Evolutionary conservation across 2,888 invertebrate genomes (phyloP), one percentile per base, ranked within the genome.

Genomic region (Cremastinae sp.): DNA sequence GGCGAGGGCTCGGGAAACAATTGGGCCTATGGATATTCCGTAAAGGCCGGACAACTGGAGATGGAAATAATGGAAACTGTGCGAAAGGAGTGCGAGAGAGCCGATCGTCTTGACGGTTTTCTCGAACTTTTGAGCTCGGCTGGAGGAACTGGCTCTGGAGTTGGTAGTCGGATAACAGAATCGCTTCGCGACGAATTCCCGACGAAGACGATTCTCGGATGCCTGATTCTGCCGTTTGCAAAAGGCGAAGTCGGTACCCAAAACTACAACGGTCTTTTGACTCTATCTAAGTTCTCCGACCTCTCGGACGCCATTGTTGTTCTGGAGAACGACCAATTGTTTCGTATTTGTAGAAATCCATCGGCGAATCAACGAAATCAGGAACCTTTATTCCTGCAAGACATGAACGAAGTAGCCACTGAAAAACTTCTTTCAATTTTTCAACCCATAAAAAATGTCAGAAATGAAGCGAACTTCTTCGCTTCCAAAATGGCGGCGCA

Each of bases 131-230:
- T 91, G 16, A 90, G 91, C 81, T 90, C 91, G 18, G 90, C 91
- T 9, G 92, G 92, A 49, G 92, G 92, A 10, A 92, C 92, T 1
- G 92, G 92, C 14, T 91, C 92, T 9, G 92, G 92, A 3, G 88
- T 91, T 20, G 91, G 91, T 3, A 91, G 91, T 80, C 87, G 82
- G 78, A 83, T 91, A 20, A 84, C 90, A 45, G 90, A 91, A 82
- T 74, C 85, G 53, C 68, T 92, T 3, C 84, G 89, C 0, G 86
- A 91, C 51, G 89, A 90, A 74, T 91, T 90, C 79, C 88, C 90
- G 1, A 90, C 89, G n/a, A 91, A 91, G 82, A 85, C 83, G 41
- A 87, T 91, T 10, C 78, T 90, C 5, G 88, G 87, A 70, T 84
- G 87, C 35, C 82, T 91, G 5, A 85, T 92, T 20, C 82, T 92